Evolutionary conservation across 2,113 vertebrate genomes (phyloP), one percentile per base, ranked within the genome.

Genomic region (Xiphophorus couchianus): DNA sequence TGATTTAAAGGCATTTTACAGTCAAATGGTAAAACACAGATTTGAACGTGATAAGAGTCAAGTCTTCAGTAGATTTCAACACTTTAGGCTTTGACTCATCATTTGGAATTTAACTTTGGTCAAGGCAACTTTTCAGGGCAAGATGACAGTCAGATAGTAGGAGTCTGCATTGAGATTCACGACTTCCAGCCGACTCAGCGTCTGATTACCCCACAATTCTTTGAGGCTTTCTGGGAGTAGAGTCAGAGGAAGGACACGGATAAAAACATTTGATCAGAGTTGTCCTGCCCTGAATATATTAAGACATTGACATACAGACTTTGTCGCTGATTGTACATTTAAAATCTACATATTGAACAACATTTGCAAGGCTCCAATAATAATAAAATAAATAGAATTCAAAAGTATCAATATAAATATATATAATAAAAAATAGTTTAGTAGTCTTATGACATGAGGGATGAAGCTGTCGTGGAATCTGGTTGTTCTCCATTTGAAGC

Each of bases 221-320:
- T 81, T 25, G 73, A 83, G 71, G 73, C 81, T 89, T 58, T 83
- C 79, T 81, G 72, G 68, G 78, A 85, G 76, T 39, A 10, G 27
- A 84, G 83, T 92, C 86, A 84, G 69, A 67, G 10, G 73, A 90
- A 90, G 87, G 89, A 90, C 89, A 77, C 1, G 74, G 86, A 90
- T 90, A 86, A 91, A 58, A 29, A 22, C 25, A 66, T 86, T 86
- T 89, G 88, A 92, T 91, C 81, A 79, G 31, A 30, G 69, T 73
- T 19, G 17, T 66, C 60, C 70, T 71, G 70, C 67, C 82, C 82
- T 77, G 70, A 87, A 91, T 81, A 82, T 82, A 82, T 69, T 12
- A 33, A 33, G 31, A 33, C 31, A 33, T 33, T 33, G 5, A 33
- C 31, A 33, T 33, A 8, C 31, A 37, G 35, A 37, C 35, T 11